Conservation (phyloP, 2,888 invertebrate species). For the Sinhomidia bicolor region DNA sequence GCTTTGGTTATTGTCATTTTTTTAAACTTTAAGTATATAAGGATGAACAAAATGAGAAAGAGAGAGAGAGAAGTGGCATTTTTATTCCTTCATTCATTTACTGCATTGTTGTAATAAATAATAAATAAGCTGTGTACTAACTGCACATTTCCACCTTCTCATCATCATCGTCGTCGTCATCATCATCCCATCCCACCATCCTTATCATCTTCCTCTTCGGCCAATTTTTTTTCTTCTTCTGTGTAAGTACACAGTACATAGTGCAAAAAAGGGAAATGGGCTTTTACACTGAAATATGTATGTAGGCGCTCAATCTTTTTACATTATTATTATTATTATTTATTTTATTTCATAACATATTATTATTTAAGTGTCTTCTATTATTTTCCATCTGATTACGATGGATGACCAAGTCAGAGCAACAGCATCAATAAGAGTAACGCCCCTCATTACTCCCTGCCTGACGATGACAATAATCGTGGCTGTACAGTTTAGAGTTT, state of each 20-base stretch:
- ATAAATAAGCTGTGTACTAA: conserved; percentile 48
- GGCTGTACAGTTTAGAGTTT: conserved; percentile 40
- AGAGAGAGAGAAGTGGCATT: conserved; percentile 14
- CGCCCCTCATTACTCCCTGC: conserved; percentile 78
- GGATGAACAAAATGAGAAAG: not conserved
- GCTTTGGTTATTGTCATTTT: conserved; percentile 46
- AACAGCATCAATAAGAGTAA: conserved; percentile 61
- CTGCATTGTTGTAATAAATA: conserved; percentile 21
- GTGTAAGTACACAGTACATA: not conserved
- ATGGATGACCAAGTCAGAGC: conserved; percentile 75
- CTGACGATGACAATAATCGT: conserved; percentile 61
- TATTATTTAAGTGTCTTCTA: conserved; percentile 34
- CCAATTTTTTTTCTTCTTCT: not conserved
- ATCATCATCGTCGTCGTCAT: not conserved
- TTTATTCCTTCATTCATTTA: not conserved
- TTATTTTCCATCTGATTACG: conserved; percentile 52
- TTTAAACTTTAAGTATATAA: too few relatives aligned
- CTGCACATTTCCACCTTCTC: conserved; percentile 50
- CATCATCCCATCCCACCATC: too few relatives aligned
- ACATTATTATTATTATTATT: conserved; percentile 12
- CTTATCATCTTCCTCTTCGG: not conserved
- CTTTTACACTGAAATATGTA: not conserved
- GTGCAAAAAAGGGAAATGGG: conserved; percentile 23
- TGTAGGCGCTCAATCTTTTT: not conserved
- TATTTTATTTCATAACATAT: conserved; percentile 39